Percentiles rank a stretch among this genome's conserved stretches.
Evolutionary conservation across 2,888 invertebrate genomes (phyloP).

Genomic region (Ischnura elegans): DNA sequence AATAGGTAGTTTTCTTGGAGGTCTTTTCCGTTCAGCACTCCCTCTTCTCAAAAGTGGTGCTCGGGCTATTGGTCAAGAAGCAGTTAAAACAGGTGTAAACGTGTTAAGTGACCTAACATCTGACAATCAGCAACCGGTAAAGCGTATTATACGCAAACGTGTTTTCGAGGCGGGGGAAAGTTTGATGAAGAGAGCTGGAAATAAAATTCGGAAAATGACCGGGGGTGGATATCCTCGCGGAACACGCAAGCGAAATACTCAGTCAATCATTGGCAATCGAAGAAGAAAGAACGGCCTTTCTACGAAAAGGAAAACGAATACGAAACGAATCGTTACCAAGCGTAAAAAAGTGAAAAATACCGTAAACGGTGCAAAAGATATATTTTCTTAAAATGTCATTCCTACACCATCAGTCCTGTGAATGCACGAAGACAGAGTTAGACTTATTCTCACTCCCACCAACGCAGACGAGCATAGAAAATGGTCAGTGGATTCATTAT

Average conservation of each 20-base stretch:
- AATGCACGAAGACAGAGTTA: conserved; percentile 19
- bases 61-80: conserved; percentile 68
- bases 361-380: too few relatives aligned
- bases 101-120: conserved; percentile 66
- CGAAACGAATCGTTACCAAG: background rate
- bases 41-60: conserved; percentile 69
- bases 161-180: conserved; percentile 49
- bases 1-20: conserved; percentile 70
- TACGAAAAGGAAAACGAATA: background rate
- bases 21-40: conserved; percentile 69
- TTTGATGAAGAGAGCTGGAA: conserved; percentile 40
- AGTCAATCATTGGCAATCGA: background rate
- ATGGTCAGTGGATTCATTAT: too few relatives aligned
- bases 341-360: too few relatives aligned
- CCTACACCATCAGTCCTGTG: background rate
- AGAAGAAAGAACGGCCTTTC: background rate
- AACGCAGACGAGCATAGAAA: too few relatives aligned
- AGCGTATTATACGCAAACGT: background rate
- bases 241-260: background rate
- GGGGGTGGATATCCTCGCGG: background rate
- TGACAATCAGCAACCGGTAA: background rate
- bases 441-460: conserved; percentile 16
- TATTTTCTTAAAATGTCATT: too few relatives aligned
- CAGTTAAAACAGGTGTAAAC: conserved; percentile 65
- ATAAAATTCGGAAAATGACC: conserved; percentile 16